Base-by-base conservation (phyloP, 2,888 invertebrate species). In the Netelia inedita region DNA sequence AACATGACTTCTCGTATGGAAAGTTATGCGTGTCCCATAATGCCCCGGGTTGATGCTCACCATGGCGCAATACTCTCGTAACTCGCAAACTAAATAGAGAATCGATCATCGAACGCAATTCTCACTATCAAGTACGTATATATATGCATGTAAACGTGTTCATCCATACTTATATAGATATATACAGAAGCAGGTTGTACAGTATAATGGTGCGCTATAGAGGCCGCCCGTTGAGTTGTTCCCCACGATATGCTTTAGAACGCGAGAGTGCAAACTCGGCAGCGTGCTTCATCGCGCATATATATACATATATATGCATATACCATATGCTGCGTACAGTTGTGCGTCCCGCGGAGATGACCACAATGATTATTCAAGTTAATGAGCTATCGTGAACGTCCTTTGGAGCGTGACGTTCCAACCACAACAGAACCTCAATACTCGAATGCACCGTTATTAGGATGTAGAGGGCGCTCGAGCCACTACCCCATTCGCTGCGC, bases 391-490 rank as follows among this genome's bases (percentile, higher is more conserved):
- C 88, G 88, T 87, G 55, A 59, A 57, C 76, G 66, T 81, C 86
- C 88, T 88, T 79, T 84, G 89, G 88, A 91, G 91, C 92, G 92
- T 92, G 92, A 92, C 90, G 90, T 92, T 91, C 89, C 87, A 88
- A 89, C 92, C 92, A 87, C 91, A 90, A 90, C 59, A 66, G 61
- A 78, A 73, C 66, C 66, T 78, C 82, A 43, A 57, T 19, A 66
- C 66, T 78, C 78, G 50, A 43, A 50, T 43, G 61, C 28, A 14
- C 9, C 23, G 43, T 2, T 43, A 10, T 10, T 19, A 43, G 14
- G 8, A 3, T 43, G 59, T 61, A 10, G 2, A 23, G 59, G 16
- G 19, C 41, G 23, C 23, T 46, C 46, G 10, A 14, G 46, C 35
- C 46, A 46, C 46, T 46, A 46, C 3, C 0, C 46, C 46, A 11